Percentiles rank a stretch among this genome's conserved stretches.
Evolutionary conservation across 1,140 invertebrate genomes (phyloP).

Genomic region (Apis mellifera): Amel_HAv3.1 CM009938.2:1666501-1667000

Average conservation of each 20-base stretch:
- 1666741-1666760: constrained; percentile 21
- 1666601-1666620: background rate
- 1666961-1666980: background rate
- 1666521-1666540: background rate
- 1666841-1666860: background rate
- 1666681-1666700: constrained; percentile 14
- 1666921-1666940: background rate
- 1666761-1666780: constrained; percentile 29
- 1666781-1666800: constrained; percentile 22
- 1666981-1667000: background rate
- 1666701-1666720: constrained; percentile 35
- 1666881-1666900: too few species aligned
- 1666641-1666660: background rate
- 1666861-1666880: background rate
- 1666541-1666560: background rate
- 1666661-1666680: background rate
- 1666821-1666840: background rate
- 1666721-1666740: background rate
- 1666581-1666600: background rate
- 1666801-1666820: background rate
- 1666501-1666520: background rate
- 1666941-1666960: background rate
- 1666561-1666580: background rate
- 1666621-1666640: background rate
- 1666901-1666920: constrained; percentile 25